Conservation (phyloP, 2,113 vertebrate species). For the Echinops telfairi region DNA sequence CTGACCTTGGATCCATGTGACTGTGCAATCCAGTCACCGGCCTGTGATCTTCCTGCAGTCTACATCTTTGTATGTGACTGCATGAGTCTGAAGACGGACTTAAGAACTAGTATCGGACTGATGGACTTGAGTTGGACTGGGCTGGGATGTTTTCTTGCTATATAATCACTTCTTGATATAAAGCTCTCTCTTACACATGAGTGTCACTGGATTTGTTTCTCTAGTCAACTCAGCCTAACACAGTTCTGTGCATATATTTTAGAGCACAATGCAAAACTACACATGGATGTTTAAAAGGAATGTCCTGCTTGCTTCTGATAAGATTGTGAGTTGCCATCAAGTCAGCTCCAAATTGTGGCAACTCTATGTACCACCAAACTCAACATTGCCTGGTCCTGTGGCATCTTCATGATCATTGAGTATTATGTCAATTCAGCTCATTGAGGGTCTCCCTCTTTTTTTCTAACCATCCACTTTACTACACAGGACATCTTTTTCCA, state of each 20-base stretch:
- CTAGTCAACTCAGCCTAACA: too few species aligned
- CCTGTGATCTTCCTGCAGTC: too few species aligned
- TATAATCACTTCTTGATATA: too few species aligned
- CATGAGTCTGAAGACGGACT: too few species aligned
- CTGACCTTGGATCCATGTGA: too few species aligned
- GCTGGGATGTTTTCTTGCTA: too few species aligned
- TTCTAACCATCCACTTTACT: neutral
- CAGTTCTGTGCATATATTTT: neutral
- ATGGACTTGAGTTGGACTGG: too few species aligned
- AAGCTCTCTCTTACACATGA: too few species aligned
- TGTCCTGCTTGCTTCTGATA: slow-evolving; percentile 23
- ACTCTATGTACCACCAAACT: neutral
- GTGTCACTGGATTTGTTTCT: too few species aligned
- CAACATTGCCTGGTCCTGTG: neutral
- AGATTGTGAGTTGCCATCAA: neutral
- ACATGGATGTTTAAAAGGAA: slow-evolving; percentile 48
- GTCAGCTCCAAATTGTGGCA: neutral
- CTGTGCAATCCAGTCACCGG: too few species aligned
- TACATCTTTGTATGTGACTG: too few species aligned
- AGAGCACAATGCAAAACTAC: neutral
- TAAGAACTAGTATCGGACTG: too few species aligned
- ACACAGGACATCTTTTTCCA: neutral
- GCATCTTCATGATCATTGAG: neutral
- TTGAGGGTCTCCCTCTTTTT: neutral
- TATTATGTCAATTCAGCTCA: neutral